Conservation (phyloP, 2,113 vertebrate species). For the Peucedramus taeniatus region DNA sequence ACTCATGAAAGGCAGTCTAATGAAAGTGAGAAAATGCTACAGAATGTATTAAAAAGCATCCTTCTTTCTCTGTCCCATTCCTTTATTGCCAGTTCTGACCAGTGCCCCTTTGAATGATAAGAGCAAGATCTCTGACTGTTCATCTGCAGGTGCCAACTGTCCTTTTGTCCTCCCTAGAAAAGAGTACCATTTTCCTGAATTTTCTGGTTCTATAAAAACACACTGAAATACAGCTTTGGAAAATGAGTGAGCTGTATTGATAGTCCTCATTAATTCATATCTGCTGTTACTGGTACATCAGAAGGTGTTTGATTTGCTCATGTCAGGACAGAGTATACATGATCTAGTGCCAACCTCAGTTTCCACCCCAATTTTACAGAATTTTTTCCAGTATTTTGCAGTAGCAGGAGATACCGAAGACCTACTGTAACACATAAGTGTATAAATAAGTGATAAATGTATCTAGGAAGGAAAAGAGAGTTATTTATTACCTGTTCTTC, state of each 20-base stretch:
- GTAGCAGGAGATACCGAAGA: background rate
- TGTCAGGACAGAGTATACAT: background rate
- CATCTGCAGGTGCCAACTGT: background rate
- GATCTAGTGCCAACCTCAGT: background rate
- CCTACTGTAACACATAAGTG: background rate
- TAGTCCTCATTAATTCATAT: background rate
- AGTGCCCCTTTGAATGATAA: background rate
- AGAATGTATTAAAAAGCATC: background rate
- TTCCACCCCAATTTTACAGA: background rate
- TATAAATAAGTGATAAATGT: background rate
- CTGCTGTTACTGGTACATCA: background rate
- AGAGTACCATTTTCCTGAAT: background rate
- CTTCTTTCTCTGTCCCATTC: background rate
- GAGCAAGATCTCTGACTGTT: background rate
- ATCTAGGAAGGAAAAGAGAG: background rate
- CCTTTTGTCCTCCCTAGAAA: background rate
- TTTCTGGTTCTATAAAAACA: background rate
- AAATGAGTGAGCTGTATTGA: background rate
- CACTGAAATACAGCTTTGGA: background rate
- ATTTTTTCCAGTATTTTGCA: background rate
- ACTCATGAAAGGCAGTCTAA: background rate
- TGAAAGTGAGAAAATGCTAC: background rate
- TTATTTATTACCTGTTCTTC: background rate
- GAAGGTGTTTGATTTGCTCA: background rate
- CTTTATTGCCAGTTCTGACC: background rate